Base-by-base conservation (phyloP, 2,797 vertebrate genomes). In the Sebastes iracundus region DNA sequence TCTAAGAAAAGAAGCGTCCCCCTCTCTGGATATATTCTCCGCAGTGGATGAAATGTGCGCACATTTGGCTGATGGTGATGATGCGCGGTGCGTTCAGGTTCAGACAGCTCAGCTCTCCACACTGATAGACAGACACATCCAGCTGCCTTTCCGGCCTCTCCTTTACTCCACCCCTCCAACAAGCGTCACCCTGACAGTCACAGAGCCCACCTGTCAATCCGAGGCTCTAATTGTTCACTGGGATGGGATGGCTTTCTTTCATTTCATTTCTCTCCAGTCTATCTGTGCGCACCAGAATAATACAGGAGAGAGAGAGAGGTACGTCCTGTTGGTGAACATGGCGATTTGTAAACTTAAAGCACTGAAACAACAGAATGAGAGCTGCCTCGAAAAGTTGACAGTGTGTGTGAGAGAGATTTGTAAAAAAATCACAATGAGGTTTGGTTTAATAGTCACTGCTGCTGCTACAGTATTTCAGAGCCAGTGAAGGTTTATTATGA, bases 81-180 rank as follows among this genome's bases (percentile, higher is more conserved):
- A 97, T 96, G 97, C 96, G 96, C 97, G 96, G 87, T 83, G 96
- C 96, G 97, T 96, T 96, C 42, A 46, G 42, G 42, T 46, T 20
- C 97, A 97, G 97, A 97, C 98, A 97, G 97, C 94, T 97, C 98
- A 97, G 97, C 94, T 97, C 97, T 22, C 38, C 96, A 46, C 97
- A 97, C 97, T 98, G 98, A 99, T 96, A 97, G 98, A 99, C 97
- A 97, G 98, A 99, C 97, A 96, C 97, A 98, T 99, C 97, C 97
- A 98, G 97, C 97, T 96, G 97, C 97, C 96, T 97, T 96, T 96
- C 97, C 96, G 96, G 97, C 96, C 96, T 96, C 96, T 96, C 95
- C 95, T 95, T 97, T 97, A 98, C 98, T 98, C 97, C 97, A 97
- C 98, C 98, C 97, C 97, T 97, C 95, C 96, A 90, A 90, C 96